A percentile compares a stretch with the other conserved stretches of the same genome.
These are phyloP conservation scores for Netta rufina DNA, from an alignment of 2,797 vertebrate genomes.

Conservation along the genomic window DNA sequence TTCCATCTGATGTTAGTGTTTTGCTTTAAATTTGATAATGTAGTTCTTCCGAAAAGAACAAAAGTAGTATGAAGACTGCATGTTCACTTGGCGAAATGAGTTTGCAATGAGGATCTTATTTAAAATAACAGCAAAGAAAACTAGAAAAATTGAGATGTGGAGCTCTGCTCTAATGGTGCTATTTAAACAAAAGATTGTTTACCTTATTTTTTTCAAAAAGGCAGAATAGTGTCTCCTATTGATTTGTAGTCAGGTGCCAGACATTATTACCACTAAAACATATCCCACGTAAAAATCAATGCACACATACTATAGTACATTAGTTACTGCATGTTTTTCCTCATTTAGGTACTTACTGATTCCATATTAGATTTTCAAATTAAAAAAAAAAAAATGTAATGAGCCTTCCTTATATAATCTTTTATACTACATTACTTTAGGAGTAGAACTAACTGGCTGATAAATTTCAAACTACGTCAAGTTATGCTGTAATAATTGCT, in stretches of 20 bases:
- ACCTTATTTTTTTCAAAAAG: not conserved
- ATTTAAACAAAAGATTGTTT: conserved; percentile 8
- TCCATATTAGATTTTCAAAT: conserved; percentile 30
- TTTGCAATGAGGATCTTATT: not conserved
- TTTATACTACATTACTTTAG: not conserved
- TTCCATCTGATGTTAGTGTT: not conserved
- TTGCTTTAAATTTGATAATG: not conserved
- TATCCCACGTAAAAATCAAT: conserved; percentile 66
- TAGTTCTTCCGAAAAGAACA: not conserved
- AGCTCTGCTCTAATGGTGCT: not conserved
- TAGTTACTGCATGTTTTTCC: conserved; percentile 47
- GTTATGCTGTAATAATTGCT: not conserved
- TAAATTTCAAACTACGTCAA: not conserved
- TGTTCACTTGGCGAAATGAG: not conserved
- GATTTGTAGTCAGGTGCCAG: conserved; percentile 68
- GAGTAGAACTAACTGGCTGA: conserved; percentile 5
- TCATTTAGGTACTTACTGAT: conserved; percentile 20
- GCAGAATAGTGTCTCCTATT: conserved; percentile 36
- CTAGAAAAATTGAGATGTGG: not conserved
- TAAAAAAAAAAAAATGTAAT: not conserved
- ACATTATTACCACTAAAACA: conserved; percentile 62
- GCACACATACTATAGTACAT: conserved; percentile 39
- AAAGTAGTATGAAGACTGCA: not conserved
- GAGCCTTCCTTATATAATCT: not conserved
- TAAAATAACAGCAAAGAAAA: not conserved